These are phyloP conservation scores for Agrochola litura DNA, from an alignment of 2,888 invertebrate species.

Conservation along the genomic window DNA sequence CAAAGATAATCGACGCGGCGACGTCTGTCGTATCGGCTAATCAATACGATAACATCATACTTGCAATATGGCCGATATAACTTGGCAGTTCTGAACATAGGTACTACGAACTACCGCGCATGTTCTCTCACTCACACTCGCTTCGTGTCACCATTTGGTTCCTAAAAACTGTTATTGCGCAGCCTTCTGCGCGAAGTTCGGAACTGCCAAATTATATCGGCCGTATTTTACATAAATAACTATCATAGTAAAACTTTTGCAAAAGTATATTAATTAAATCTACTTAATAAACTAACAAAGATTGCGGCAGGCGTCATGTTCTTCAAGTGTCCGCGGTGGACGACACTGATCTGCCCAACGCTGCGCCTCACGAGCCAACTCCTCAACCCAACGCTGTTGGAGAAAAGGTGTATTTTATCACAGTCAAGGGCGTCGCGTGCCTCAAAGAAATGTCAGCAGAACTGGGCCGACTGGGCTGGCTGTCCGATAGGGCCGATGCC, in stretches of 20 bases:
- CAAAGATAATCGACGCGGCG: neutral
- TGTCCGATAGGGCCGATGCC: too few species aligned
- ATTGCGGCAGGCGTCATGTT: constrained; percentile 82
- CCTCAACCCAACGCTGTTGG: constrained; percentile 84
- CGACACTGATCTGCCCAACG: constrained; percentile 86
- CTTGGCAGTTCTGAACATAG: too few species aligned
- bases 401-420: neutral
- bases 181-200: too few species aligned
- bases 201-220: too few species aligned
- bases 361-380: constrained; percentile 84
- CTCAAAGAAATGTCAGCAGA: too few species aligned
- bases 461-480: too few species aligned
- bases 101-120: too few species aligned
- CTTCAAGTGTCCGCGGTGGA: constrained; percentile 76
- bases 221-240: neutral
- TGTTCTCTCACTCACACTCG: too few species aligned
- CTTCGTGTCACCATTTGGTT: too few species aligned
- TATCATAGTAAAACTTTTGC: neutral
- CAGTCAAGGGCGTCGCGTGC: too few species aligned
- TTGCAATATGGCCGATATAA: too few species aligned
- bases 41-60: neutral
- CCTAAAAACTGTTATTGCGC: too few species aligned
- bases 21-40: neutral
- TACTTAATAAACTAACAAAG: constrained; percentile 76
- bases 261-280: neutral